A percentile compares a stretch with the other conserved stretches of the same genome.
phyloP scores from a whole-genome alignment of 2,797 vertebrate genomes.

The Oophaga sylvatica region DNA sequence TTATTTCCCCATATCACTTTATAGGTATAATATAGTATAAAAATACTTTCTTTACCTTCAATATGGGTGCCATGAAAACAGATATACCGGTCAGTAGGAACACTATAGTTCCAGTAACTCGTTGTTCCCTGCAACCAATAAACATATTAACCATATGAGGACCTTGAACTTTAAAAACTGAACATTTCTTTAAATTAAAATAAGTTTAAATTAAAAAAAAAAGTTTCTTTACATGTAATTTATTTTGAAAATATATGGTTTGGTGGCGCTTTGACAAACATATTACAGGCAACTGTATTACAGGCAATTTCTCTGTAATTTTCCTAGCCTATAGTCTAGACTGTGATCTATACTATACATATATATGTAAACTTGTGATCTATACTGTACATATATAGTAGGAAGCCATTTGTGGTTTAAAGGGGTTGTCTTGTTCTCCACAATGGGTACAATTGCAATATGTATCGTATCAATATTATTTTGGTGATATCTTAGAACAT shows the following conservation, averaged over 20 bases:
- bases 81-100: slow-evolving; percentile 95
- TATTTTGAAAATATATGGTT: neutral
- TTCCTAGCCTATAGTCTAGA: no score
- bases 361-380: no score
- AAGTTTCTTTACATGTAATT: no score
- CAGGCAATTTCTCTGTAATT: no score
- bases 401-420: no score
- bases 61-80: slow-evolving; percentile 97
- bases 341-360: no score
- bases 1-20: neutral
- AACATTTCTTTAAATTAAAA: neutral
- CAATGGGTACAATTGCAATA: no score
- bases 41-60: slow-evolving; percentile 82
- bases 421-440: no score
- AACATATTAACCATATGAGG: neutral
- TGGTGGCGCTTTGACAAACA: neutral
- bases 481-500: no score
- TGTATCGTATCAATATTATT: no score
- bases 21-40: neutral
- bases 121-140: slow-evolving; percentile 87
- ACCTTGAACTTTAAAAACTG: neutral
- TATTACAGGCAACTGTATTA: neutral
- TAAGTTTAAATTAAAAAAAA: no score
- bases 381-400: no score
- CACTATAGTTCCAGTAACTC: slow-evolving; percentile 88